A percentile compares a stretch with the other conserved stretches of the same genome.
phyloP scores from a whole-genome alignment of 1,140 invertebrate species.

The Diorhabda carinulata region DNA sequence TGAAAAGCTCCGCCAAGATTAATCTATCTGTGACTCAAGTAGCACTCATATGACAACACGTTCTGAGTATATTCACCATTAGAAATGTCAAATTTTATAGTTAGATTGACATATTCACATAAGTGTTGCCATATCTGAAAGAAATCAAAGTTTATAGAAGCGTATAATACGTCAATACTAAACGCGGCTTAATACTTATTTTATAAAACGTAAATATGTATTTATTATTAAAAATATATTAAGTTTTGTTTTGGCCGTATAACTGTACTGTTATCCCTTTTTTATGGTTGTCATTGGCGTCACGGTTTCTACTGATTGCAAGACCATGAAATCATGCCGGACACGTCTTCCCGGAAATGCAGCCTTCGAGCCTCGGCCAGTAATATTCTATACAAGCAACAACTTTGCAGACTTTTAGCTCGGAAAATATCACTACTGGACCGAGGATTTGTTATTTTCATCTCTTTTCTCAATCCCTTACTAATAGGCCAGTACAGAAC shows the following conservation, averaged over 20 bases:
- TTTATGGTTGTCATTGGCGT: slow-evolving; percentile 19
- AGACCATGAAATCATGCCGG: slow-evolving; percentile 17
- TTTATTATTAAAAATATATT: too few relatives aligned
- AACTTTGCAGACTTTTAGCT: slow-evolving; percentile 6
- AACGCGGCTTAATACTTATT: too few relatives aligned
- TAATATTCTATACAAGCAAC: slow-evolving; percentile 17
- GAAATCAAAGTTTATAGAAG: too few relatives aligned
- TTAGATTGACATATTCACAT: too few relatives aligned
- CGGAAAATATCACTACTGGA: slow-evolving; percentile 3
- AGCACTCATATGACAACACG: too few relatives aligned
- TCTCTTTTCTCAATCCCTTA: not conserved
- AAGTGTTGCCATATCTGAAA: too few relatives aligned
- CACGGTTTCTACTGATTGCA: slow-evolving; percentile 19
- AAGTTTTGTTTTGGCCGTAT: not conserved
- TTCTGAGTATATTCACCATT: too few relatives aligned
- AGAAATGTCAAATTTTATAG: too few relatives aligned
- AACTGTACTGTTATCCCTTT: slow-evolving; percentile 4
- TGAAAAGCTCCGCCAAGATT: too few relatives aligned
- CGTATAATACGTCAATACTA: too few relatives aligned
- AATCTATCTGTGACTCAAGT: too few relatives aligned
- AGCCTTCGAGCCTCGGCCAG: slow-evolving; percentile 13
- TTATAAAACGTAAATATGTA: too few relatives aligned
- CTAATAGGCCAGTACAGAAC: not conserved
- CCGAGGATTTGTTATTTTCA: slow-evolving; percentile 2
- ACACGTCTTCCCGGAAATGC: slow-evolving; percentile 18